Percentiles rank a stretch among this genome's conserved stretches.
phyloP scores from a whole-genome alignment of 2,888 invertebrate species.

The Euspilapteryx auroguttella region DNA sequence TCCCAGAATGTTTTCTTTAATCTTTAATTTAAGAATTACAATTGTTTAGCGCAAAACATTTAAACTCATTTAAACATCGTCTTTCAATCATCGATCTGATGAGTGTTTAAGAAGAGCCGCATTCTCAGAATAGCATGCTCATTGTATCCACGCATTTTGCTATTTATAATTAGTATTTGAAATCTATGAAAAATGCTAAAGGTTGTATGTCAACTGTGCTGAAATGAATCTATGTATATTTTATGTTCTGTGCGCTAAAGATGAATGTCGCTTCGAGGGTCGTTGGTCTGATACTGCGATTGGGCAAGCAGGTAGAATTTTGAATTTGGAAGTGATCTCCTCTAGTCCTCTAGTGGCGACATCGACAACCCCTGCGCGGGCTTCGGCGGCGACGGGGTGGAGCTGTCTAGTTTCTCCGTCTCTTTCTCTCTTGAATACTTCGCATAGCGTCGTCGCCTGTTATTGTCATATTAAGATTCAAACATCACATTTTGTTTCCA shows the following conservation, averaged over 20 bases:
- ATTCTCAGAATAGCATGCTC: constrained; percentile 47
- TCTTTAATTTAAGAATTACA: neutral
- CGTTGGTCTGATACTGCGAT: too few relatives aligned
- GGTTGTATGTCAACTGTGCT: too few relatives aligned
- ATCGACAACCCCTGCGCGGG: constrained; percentile 53
- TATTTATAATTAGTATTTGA: constrained; percentile 54
- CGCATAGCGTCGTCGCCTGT: constrained; percentile 45
- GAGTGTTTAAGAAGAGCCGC: constrained; percentile 37
- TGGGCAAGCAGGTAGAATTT: constrained; percentile 41
- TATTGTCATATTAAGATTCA: constrained; percentile 59
- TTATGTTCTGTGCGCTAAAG: constrained; percentile 28
- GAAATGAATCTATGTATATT: too few relatives aligned
- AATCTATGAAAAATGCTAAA: too few relatives aligned
- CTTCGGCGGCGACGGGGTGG: constrained; percentile 44
- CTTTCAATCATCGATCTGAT: constrained; percentile 36
- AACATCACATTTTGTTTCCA: constrained; percentile 58
- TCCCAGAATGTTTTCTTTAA: neutral
- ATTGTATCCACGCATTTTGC: constrained; percentile 51
- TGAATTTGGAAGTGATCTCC: constrained; percentile 43
- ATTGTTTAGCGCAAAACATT: constrained; percentile 24
- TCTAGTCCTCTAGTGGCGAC: constrained; percentile 14
- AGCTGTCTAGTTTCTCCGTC: constrained; percentile 35
- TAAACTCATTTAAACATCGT: constrained; percentile 30
- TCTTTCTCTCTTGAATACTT: constrained; percentile 19
- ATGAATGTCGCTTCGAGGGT: constrained; percentile 23